Evolutionary conservation across 2,797 vertebrate species (phyloP), one percentile per base, ranked within the genome.

Genomic region (Pristis pectinata): DNA sequence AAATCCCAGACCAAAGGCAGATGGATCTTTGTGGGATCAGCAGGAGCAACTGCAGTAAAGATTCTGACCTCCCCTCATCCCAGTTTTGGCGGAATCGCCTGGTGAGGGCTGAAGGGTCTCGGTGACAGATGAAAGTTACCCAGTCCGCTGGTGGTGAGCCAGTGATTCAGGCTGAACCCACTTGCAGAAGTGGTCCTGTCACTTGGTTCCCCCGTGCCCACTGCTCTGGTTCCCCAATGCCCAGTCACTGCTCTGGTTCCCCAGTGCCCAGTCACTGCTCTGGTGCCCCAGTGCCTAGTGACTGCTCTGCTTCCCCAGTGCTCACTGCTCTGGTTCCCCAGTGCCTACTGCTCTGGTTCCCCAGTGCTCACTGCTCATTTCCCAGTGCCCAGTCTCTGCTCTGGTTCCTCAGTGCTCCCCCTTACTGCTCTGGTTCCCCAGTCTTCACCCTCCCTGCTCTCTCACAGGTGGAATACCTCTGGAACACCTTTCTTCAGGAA

Each of bases 401-500:
- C 15, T 49, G 49, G 49, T 49, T 49, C 49, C 49, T 49, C 2
- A 49, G 49, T 49, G 49, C 44, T 49, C 44, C 49, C 44, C 44
- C 44, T 3, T 44, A 44, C 44, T 94, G 27, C 27, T 3, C 19
- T 83, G n/a, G 10, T 1, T 24, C 76, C n/a, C 76, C n/a, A 7
- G 27, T n/a, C 34, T 11, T 87, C 34, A n/a, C 41, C 72, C 64
- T 95, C 44, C 49, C 10, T 70, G 79, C 94, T 74, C 95, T 19
- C 95, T 80, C 95, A 67, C 94, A 98, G 98, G 96, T 97, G 96
- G 95, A 96, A 94, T 95, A 96, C 95, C 79, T 96, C 67, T 98
- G 98, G 98, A 95, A 97, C 22, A 64, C 95, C 70, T 98, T 98
- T 92, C 95, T 96, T 87, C 95, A 95, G n/a, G 96, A 97, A n/a